A percentile compares a stretch with the other conserved stretches of the same genome.
phyloP scores from a whole-genome alignment of 2,113 vertebrate species.

The Cynocephalus volans region DNA sequence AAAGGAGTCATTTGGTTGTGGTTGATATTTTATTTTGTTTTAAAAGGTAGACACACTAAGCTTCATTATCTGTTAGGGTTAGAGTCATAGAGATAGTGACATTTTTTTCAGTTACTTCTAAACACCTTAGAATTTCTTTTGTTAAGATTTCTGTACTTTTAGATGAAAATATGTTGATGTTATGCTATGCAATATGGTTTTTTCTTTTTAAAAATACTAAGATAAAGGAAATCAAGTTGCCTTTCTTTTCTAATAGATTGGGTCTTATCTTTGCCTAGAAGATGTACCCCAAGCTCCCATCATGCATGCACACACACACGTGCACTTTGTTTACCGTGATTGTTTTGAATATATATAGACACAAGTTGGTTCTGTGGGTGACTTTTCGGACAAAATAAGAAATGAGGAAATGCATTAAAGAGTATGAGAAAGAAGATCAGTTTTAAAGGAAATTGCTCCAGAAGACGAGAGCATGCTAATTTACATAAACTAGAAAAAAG shows the following conservation, averaged over 20 bases:
- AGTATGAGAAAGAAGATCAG: not conserved
- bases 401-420: slow-evolving; percentile 2
- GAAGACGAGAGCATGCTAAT: not conserved
- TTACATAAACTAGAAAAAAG: not conserved
- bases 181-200: not conserved
- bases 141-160: not conserved
- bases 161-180: not conserved
- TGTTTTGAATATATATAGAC: not conserved
- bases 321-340: not conserved
- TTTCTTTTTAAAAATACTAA: slow-evolving; percentile 51
- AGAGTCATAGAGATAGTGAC: not conserved
- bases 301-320: not conserved
- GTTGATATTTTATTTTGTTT: slow-evolving; percentile 24
- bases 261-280: slow-evolving; percentile 4
- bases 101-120: slow-evolving; percentile 8
- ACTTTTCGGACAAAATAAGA: slow-evolving; percentile 44
- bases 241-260: slow-evolving; percentile 24
- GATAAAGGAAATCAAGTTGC: not conserved
- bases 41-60: not conserved
- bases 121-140: slow-evolving; percentile 32
- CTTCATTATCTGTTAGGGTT: slow-evolving; percentile 21
- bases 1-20: not conserved
- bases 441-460: not conserved
- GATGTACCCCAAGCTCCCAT: not conserved
- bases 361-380: not conserved